phyloP scores from a whole-genome alignment of 2,888 invertebrate species.

The Hirtodrosophila duncani region DNA sequence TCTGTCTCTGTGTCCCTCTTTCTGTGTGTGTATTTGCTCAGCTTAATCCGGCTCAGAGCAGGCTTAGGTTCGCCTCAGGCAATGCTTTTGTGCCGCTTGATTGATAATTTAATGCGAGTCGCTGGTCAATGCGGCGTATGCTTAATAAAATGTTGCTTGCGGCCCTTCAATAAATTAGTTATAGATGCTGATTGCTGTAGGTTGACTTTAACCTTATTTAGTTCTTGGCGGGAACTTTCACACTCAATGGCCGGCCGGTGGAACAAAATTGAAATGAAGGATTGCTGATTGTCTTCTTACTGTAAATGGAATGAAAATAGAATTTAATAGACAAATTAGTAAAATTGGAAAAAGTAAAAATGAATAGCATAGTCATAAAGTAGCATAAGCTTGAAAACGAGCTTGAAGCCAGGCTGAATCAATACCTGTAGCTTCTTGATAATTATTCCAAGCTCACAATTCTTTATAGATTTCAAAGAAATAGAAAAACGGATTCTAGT shows the following conservation, averaged over 20 bases:
- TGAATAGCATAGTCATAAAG: slow-evolving; percentile 12
- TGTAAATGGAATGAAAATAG: slow-evolving; percentile 2
- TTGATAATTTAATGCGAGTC: slow-evolving; percentile 53
- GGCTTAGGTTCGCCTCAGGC: slow-evolving; percentile 21
- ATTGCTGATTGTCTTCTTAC: slow-evolving; percentile 19
- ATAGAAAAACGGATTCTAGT: too few species aligned
- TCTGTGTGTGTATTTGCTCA: neutral
- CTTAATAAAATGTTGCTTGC: slow-evolving; percentile 59
- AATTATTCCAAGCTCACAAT: slow-evolving; percentile 11
- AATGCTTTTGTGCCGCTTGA: slow-evolving; percentile 50
- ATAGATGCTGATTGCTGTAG: slow-evolving; percentile 18
- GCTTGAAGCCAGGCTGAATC: too few species aligned
- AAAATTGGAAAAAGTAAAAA: slow-evolving; percentile 1
- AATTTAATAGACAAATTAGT: too few species aligned
- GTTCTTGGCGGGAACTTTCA: slow-evolving; percentile 17
- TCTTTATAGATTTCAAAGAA: too few species aligned
- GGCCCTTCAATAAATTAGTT: slow-evolving; percentile 42
- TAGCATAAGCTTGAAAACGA: too few species aligned
- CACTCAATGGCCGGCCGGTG: slow-evolving; percentile 16
- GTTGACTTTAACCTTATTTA: slow-evolving; percentile 21
- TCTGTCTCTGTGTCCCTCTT: neutral
- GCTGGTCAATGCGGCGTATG: slow-evolving; percentile 41
- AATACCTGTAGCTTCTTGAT: too few species aligned
- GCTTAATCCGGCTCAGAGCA: slow-evolving; percentile 2
- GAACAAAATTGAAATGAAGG: too few species aligned